These are phyloP conservation scores for Daubentonia madagascariensis DNA, from an alignment of 2,113 vertebrate genomes.

Conservation along the genomic window DNA sequence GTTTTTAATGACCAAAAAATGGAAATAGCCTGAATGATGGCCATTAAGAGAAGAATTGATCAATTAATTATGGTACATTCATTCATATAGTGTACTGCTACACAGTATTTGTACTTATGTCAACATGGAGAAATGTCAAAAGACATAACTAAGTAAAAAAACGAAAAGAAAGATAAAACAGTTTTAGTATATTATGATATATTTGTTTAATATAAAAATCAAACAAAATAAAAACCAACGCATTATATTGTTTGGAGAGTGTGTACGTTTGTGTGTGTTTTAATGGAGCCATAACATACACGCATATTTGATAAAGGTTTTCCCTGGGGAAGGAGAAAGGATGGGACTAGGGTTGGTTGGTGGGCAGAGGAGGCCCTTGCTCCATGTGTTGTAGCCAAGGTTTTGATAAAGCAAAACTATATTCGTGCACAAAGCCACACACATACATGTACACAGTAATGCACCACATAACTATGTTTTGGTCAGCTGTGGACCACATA, in stretches of 20 bases:
- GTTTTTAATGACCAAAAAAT: neutral
- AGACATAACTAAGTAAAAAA: neutral
- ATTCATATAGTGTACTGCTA: too few species aligned
- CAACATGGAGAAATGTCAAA: neutral
- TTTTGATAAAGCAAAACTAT: neutral
- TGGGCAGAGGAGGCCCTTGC: too few species aligned
- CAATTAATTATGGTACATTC: too few species aligned
- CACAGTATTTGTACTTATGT: neutral
- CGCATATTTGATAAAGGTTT: neutral
- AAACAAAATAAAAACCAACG: neutral
- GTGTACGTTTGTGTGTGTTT: neutral
- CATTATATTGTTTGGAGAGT: neutral
- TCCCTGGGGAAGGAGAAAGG: neutral
- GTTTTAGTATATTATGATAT: neutral
- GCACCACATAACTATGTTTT: neutral
- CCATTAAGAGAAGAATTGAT: too few species aligned
- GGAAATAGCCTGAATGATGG: neutral
- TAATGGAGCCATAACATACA: neutral
- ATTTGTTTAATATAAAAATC: neutral
- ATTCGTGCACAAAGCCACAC: fast-evolving
- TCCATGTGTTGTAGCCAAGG: neutral
- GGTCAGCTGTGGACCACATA: neutral
- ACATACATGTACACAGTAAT: neutral
- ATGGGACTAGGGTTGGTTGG: too few species aligned
- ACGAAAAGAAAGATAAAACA: too few species aligned